These are phyloP conservation scores for Semotilus atromaculatus DNA, from an alignment of 2,797 vertebrate genomes.

Conservation along the genomic window DNA sequence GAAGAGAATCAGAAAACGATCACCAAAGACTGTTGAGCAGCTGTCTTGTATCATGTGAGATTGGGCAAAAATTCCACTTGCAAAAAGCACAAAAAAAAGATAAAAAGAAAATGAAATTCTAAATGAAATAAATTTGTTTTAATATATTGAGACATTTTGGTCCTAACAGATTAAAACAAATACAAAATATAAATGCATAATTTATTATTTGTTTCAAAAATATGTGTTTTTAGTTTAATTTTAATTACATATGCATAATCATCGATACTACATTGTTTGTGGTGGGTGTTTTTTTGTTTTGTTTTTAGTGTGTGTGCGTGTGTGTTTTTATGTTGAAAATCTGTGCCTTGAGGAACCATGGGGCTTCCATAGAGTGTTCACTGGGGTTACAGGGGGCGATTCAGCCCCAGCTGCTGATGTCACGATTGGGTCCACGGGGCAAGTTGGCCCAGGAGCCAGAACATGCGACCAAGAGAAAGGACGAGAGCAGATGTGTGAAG, in stretches of 20 bases:
- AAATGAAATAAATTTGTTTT: too few species aligned
- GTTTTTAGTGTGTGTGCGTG: background rate
- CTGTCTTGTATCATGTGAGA: background rate
- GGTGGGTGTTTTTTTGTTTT: background rate
- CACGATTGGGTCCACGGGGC: constrained; percentile 71
- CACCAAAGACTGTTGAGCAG: background rate
- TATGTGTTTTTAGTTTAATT: too few species aligned
- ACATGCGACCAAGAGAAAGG: constrained; percentile 65
- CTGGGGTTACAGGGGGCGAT: constrained; percentile 26
- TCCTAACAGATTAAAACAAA: background rate
- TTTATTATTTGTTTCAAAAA: background rate
- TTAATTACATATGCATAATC: background rate
- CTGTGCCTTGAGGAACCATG: constrained; percentile 9
- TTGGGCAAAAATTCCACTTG: background rate
- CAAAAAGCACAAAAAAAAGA: background rate
- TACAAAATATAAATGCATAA: background rate
- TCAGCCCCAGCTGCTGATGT: constrained; percentile 69
- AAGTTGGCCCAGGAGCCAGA: constrained; percentile 59
- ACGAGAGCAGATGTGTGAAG: constrained; percentile 76
- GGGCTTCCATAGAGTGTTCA: constrained; percentile 26
- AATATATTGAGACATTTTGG: background rate
- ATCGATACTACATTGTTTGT: background rate
- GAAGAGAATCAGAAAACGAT: background rate
- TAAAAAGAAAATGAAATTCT: too few species aligned
- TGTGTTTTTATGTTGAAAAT: background rate